Conservation (phyloP, 23 tunicate species). For the Diplosoma virens region DNA sequence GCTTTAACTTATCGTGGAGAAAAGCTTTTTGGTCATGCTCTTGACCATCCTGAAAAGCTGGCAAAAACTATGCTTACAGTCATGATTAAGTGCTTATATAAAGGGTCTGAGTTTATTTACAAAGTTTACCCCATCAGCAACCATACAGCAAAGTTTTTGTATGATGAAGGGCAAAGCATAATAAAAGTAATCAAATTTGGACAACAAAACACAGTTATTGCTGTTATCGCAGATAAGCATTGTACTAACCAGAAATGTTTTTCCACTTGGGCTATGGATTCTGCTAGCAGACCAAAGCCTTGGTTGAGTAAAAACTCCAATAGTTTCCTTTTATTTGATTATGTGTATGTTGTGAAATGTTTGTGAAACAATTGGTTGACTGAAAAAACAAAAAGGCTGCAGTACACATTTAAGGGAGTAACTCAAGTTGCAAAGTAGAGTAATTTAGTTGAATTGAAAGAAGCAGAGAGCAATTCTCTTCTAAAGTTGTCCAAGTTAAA, state of each 20-base stretch:
- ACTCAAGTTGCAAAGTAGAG: background rate
- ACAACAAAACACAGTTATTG: background rate
- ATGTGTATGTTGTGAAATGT: background rate
- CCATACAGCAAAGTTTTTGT: no score
- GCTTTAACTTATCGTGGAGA: no score
- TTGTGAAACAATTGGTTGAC: background rate
- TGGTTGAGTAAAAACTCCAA: background rate
- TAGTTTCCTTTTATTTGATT: background rate
- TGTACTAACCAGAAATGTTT: background rate
- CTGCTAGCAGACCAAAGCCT: background rate
- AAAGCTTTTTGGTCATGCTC: no score
- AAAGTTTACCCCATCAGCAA: no score
- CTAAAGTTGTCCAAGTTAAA: background rate
- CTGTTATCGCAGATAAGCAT: background rate
- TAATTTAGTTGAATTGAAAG: background rate
- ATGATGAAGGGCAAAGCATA: no score
- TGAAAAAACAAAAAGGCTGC: slow-evolving; percentile 11
- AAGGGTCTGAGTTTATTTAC: no score
- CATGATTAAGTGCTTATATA: no score
- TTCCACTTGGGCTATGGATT: background rate
- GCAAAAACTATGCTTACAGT: no score
- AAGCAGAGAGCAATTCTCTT: background rate
- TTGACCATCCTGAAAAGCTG: no score
- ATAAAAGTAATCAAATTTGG: no score
- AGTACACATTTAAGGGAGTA: background rate